Evolutionary conservation across 2,113 vertebrate species (phyloP).

Genomic region (Myotis davidii): DNA sequence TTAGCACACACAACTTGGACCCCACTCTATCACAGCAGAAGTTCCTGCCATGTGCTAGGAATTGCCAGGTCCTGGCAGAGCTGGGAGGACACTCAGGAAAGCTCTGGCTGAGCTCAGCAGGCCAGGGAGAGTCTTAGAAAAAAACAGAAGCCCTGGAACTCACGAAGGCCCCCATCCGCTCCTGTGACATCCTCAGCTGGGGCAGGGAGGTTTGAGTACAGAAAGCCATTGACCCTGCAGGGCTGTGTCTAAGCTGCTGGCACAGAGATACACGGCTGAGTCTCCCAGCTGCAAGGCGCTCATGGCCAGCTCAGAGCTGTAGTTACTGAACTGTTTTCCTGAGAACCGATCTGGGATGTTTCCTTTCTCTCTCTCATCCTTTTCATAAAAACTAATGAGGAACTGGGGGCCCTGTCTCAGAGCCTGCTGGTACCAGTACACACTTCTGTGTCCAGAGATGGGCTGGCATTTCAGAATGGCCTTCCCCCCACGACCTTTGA

Average conservation of each 20-base stretch:
- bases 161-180: background rate
- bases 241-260: background rate
- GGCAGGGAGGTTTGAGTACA: background rate
- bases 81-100: background rate
- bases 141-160: background rate
- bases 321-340: background rate
- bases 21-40: fast-evolving
- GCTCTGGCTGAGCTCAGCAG: background rate
- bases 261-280: background rate
- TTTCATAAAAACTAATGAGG: background rate
- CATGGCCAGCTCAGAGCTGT: background rate
- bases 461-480: background rate
- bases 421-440: conserved; percentile 45
- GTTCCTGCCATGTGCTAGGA: too few relatives aligned
- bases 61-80: background rate
- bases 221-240: background rate
- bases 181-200: background rate
- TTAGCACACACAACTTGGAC: fast-evolving
- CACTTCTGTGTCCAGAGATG: background rate
- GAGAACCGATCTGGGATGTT: background rate
- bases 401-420: background rate
- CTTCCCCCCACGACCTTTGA: background rate
- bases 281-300: background rate
- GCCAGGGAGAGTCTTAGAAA: background rate
- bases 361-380: fast-evolving